A percentile compares a stretch with the other conserved stretches of the same genome.
Evolutionary conservation across 2,113 vertebrate species (phyloP).

Genomic region (Platycercus adscitus): DNA sequence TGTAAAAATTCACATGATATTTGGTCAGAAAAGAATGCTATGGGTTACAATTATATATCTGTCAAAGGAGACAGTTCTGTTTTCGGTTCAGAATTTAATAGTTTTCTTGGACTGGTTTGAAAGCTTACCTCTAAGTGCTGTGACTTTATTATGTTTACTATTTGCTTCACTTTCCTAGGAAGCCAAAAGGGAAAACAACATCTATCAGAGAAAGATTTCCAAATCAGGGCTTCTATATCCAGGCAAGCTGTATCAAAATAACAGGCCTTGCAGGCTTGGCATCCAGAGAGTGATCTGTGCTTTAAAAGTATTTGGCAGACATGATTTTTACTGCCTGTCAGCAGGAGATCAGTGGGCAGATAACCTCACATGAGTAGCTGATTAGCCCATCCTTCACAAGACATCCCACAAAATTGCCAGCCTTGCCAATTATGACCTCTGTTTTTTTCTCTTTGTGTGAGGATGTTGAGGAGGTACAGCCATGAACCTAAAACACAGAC

Average conservation of each 20-base stretch:
- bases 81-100: slow-evolving; percentile 23
- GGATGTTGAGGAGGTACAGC: background rate
- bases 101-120: slow-evolving; percentile 69
- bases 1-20: background rate
- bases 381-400: background rate
- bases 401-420: background rate
- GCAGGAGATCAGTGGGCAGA: slow-evolving; percentile 30
- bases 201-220: slow-evolving; percentile 17
- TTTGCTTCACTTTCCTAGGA: slow-evolving; percentile 21
- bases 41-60: background rate
- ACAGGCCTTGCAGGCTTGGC: slow-evolving; percentile 53
- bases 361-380: slow-evolving; percentile 8
- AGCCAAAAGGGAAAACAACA: slow-evolving; percentile 41
- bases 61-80: background rate
- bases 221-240: background rate
- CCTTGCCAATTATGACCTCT: background rate
- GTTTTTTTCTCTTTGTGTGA: background rate
- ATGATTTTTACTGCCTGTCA: slow-evolving; percentile 14
- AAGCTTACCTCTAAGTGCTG: slow-evolving; percentile 51
- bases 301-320: slow-evolving; percentile 22
- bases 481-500: background rate
- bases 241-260: slow-evolving; percentile 47
- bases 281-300: background rate
- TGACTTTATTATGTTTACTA: slow-evolving; percentile 50
- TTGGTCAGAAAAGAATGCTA: background rate